These are phyloP conservation scores for Dendrophyllia cribrosa DNA, from an alignment of 64 coral and sea anemone genomes.

Conservation along the genomic window DNA sequence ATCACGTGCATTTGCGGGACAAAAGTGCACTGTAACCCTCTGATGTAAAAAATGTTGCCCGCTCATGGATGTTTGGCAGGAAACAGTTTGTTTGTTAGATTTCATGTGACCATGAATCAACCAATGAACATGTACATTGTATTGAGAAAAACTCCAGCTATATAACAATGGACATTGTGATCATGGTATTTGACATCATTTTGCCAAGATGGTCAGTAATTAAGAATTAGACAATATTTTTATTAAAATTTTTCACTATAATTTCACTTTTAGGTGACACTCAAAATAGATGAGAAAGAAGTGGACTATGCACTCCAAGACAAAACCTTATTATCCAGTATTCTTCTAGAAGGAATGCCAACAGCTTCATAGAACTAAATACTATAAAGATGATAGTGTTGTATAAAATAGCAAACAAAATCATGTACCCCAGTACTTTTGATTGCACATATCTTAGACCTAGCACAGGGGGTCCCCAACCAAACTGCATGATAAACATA, in stretches of 20 bases:
- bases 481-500: too few relatives aligned
- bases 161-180: too few relatives aligned
- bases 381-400: background rate
- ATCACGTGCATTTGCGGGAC: too few relatives aligned
- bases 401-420: background rate
- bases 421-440: background rate
- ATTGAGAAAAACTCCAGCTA: too few relatives aligned
- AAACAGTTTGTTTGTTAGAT: too few relatives aligned
- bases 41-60: too few relatives aligned
- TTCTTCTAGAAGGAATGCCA: conserved; percentile 80
- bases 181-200: too few relatives aligned
- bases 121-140: too few relatives aligned
- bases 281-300: conserved; percentile 98
- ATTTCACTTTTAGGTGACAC: conserved; percentile 70
- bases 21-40: too few relatives aligned
- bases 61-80: too few relatives aligned
- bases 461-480: too few relatives aligned
- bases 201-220: background rate
- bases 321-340: conserved; percentile 88
- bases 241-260: background rate
- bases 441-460: background rate
- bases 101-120: too few relatives aligned
- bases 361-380: conserved; percentile 31
- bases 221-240: background rate
- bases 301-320: conserved; percentile 98